These are phyloP conservation scores for Terebella lapidaria DNA, from an alignment of 2,888 invertebrate genomes.

Conservation along the genomic window DNA sequence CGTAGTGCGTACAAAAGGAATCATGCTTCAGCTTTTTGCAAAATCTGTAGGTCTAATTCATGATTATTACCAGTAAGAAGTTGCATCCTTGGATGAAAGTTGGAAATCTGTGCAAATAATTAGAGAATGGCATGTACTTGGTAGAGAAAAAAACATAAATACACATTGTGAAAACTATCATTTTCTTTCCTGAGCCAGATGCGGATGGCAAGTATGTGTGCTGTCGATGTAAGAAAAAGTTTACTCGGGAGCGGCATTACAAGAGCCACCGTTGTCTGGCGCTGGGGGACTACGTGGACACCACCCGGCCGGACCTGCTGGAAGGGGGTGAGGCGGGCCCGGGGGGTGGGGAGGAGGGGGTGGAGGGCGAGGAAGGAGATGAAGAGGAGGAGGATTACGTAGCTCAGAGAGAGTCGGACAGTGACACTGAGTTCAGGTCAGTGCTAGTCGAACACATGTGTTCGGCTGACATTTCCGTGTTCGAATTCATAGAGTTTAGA, in stretches of 20 bases:
- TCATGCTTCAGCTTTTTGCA: no score
- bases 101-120: no score
- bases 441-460: background rate
- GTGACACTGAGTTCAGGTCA: constrained; percentile 2
- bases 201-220: constrained; percentile 41
- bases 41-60: no score
- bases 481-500: no score
- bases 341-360: background rate
- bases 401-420: background rate
- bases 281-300: constrained; percentile 44
- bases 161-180: no score
- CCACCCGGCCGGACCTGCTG: constrained; percentile 33
- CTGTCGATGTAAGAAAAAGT: constrained; percentile 40
- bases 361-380: constrained; percentile 1
- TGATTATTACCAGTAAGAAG: no score
- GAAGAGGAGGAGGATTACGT: background rate
- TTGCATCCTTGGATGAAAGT: no score
- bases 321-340: constrained; percentile 14
- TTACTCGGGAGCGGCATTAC: constrained; percentile 44
- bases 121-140: no score
- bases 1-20: no score
- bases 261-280: constrained; percentile 48
- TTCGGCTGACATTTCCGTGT: background rate
- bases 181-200: constrained; percentile 33
- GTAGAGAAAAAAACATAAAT: no score